phyloP scores from a whole-genome alignment of 1,140 invertebrate genomes.

The Lepidurus couesii region DNA sequence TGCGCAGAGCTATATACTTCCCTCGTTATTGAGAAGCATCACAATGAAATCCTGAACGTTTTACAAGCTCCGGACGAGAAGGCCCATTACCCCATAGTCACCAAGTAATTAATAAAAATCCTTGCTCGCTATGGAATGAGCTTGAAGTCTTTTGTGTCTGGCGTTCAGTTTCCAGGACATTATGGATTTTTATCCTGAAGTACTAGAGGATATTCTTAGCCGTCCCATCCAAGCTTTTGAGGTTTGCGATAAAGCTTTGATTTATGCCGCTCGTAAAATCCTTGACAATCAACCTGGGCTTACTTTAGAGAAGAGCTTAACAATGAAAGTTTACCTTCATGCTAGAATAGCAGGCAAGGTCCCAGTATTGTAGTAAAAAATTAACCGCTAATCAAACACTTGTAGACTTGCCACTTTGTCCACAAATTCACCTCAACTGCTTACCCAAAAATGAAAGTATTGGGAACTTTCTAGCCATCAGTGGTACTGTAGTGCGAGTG shows the following conservation, averaged over 20 bases:
- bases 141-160: not conserved
- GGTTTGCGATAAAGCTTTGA: not conserved
- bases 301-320: not conserved
- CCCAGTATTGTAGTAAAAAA: not conserved
- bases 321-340: not conserved
- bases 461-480: slow-evolving; percentile 54
- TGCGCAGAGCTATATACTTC: not conserved
- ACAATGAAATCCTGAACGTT: not conserved
- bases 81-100: not conserved
- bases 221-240: not conserved
- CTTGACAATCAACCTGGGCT: not conserved
- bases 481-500: slow-evolving; percentile 69
- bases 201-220: not conserved
- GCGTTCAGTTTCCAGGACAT: not conserved
- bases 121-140: not conserved
- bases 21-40: not conserved
- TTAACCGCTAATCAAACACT: slow-evolving; percentile 35
- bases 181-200: not conserved
- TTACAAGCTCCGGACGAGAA: not conserved
- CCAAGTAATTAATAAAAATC: not conserved
- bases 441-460: slow-evolving; percentile 62
- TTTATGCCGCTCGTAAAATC: slow-evolving; percentile 11
- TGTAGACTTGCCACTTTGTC: slow-evolving; percentile 52
- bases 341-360: not conserved
- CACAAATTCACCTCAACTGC: slow-evolving; percentile 52